Evolutionary conservation across 2,888 invertebrate species (phyloP).

Genomic region (Ametastegia equiseti): DNA sequence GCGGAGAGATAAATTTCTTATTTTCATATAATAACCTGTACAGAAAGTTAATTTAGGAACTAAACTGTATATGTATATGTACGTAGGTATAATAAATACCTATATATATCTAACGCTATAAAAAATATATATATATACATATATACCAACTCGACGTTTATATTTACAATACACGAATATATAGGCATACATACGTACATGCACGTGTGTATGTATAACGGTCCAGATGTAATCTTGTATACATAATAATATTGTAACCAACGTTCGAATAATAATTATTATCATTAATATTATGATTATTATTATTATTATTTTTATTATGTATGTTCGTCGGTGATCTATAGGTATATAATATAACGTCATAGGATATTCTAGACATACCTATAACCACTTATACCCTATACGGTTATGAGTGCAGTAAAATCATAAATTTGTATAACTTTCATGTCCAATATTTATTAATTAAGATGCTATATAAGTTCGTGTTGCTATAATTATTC

Average conservation of each 20-base stretch:
- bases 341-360: neutral
- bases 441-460: conserved; percentile 27
- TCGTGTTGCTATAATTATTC: neutral
- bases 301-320: too few species aligned
- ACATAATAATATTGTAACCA: conserved; percentile 10
- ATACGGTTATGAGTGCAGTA: conserved; percentile 7
- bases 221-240: conserved; percentile 5
- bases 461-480: neutral
- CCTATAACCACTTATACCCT: neutral
- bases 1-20: conserved; percentile 11
- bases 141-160: conserved; percentile 13
- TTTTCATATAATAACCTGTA: conserved; percentile 33
- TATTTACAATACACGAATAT: neutral
- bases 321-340: conserved; percentile 4
- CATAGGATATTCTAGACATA: too few species aligned
- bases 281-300: too few species aligned
- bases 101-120: neutral
- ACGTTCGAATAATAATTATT: neutral
- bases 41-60: neutral
- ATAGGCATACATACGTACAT: neutral
- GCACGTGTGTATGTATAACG: neutral
- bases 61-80: neutral
- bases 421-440: conserved; percentile 25
- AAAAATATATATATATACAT: neutral
- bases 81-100: neutral